Evolutionary conservation across 2,888 invertebrate genomes (phyloP).

Genomic region (Pimpla rufipes): DNA sequence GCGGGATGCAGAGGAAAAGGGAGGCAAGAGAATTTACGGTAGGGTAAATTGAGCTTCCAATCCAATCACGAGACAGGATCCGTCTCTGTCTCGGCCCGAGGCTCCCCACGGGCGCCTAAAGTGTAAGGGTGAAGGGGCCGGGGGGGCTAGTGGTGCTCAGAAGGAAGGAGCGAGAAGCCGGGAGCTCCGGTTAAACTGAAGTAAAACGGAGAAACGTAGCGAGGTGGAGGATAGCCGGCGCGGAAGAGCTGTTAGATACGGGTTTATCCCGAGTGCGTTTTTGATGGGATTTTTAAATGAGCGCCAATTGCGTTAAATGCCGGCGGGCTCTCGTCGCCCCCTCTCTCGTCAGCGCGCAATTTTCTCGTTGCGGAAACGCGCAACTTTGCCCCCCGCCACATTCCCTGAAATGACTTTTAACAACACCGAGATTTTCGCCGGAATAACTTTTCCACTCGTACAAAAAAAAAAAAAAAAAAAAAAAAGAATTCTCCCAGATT

Average conservation of each 20-base stretch:
- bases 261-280: slow-evolving; percentile 71
- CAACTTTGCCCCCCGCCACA: slow-evolving; percentile 67
- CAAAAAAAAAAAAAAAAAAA: slow-evolving; percentile 4
- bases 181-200: slow-evolving; percentile 59
- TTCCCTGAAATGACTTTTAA: slow-evolving; percentile 78
- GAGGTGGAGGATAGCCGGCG: slow-evolving; percentile 55
- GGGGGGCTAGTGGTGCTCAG: slow-evolving; percentile 57
- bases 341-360: slow-evolving; percentile 58
- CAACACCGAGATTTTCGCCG: slow-evolving; percentile 5
- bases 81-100: slow-evolving; percentile 72
- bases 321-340: slow-evolving; percentile 70
- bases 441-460: slow-evolving; percentile 20
- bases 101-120: slow-evolving; percentile 68
- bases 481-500: neutral
- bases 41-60: slow-evolving; percentile 84
- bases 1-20: slow-evolving; percentile 30
- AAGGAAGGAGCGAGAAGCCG: slow-evolving; percentile 64
- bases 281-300: slow-evolving; percentile 85
- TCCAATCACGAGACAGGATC: slow-evolving; percentile 80
- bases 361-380: slow-evolving; percentile 54
- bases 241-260: slow-evolving; percentile 67
- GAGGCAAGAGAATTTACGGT: slow-evolving; percentile 73
- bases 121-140: slow-evolving; percentile 70
- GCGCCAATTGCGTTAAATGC: slow-evolving; percentile 84
- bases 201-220: slow-evolving; percentile 62